phyloP scores from a whole-genome alignment of 1,140 invertebrate genomes.

The Ectropis grisescens region DNA sequence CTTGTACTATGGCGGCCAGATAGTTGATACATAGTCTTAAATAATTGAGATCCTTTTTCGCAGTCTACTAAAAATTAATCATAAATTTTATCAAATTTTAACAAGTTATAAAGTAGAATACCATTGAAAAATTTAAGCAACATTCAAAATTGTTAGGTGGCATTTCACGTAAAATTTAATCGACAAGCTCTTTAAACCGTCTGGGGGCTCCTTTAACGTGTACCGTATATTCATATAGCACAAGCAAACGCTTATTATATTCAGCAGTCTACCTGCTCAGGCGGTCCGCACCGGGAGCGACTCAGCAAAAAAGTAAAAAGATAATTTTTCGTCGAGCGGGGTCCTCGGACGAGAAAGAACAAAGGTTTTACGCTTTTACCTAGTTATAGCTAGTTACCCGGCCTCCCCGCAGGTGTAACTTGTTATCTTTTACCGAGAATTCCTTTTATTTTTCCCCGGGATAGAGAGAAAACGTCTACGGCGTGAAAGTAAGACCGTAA shows the following conservation, averaged over 20 bases:
- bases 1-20: no score
- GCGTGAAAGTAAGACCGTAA: conserved; percentile 11
- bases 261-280: conserved; percentile 43
- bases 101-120: no score
- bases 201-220: no score
- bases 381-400: conserved; percentile 52
- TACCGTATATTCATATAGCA: conserved; percentile 4
- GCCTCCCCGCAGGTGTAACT: conserved; percentile 54
- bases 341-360: conserved; percentile 43
- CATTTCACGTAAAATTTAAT: no score
- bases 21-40: no score
- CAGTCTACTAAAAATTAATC: no score
- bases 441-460: conserved; percentile 30
- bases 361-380: conserved; percentile 50
- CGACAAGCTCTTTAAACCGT: no score
- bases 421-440: conserved; percentile 51
- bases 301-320: conserved; percentile 58
- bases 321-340: conserved; percentile 49
- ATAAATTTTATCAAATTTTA: no score
- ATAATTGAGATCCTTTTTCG: no score
- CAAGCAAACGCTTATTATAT: conserved; percentile 27
- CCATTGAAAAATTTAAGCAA: no score
- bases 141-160: no score
- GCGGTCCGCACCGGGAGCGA: conserved; percentile 22
- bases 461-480: conserved; percentile 16